These are phyloP conservation scores for Spilarctia lutea DNA, from an alignment of 2,888 invertebrate genomes.

Conservation along the genomic window DNA sequence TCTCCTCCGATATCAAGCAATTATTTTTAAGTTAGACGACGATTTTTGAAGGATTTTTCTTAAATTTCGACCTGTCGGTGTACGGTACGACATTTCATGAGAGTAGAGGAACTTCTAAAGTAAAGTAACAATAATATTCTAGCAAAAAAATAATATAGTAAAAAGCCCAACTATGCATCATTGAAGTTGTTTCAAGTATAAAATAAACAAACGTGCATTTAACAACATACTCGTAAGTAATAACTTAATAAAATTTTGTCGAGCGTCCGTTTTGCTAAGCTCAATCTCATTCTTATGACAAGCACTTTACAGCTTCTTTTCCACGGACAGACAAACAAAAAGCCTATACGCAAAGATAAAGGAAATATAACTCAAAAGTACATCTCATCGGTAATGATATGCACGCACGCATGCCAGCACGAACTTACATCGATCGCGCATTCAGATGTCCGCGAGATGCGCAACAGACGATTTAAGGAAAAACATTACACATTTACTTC, in stretches of 20 bases:
- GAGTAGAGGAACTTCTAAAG: not conserved
- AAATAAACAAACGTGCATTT: not conserved
- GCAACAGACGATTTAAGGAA: constrained; percentile 51
- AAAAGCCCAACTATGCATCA: not conserved
- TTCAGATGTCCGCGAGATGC: constrained; percentile 46
- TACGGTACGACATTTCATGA: not conserved
- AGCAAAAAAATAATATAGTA: not conserved
- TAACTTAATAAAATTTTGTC: not conserved
- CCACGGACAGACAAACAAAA: constrained; percentile 5
- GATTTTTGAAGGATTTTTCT: not conserved
- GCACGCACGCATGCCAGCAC: constrained; percentile 48
- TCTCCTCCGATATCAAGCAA: not conserved
- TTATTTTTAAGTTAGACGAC: no score
- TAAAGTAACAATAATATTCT: no score
- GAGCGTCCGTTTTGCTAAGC: not conserved
- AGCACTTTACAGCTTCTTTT: not conserved
- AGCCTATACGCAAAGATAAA: constrained; percentile 17
- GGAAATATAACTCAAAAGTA: constrained; percentile 48
- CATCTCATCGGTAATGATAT: constrained; percentile 45
- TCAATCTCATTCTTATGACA: not conserved
- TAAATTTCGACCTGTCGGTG: not conserved
- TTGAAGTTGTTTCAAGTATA: not conserved
- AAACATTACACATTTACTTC: constrained; percentile 39
- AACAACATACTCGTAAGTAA: not conserved
- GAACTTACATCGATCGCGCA: constrained; percentile 38